Percentiles rank a stretch among this genome's conserved stretches.
These are phyloP conservation scores for Condylura cristata DNA, from an alignment of 2,113 vertebrate genomes.

Conservation along the genomic window DNA sequence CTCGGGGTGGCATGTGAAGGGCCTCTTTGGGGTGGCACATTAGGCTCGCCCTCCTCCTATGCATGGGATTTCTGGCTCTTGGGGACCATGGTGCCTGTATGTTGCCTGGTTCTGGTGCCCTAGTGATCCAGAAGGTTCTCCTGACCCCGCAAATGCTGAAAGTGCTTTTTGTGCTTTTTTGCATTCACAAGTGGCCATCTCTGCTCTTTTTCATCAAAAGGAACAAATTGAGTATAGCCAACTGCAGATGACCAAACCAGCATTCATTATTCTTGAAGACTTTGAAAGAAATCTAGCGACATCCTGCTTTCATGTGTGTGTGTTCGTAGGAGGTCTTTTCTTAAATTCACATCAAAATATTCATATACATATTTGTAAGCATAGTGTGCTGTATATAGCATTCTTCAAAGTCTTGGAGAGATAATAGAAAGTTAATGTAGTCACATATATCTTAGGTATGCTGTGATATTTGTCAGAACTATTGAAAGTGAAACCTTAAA, in stretches of 20 bases:
- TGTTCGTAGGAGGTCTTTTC: constrained; percentile 14
- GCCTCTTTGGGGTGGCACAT: neutral
- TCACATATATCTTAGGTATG: neutral
- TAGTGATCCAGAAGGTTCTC: neutral
- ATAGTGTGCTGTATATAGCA: neutral
- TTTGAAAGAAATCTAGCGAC: neutral
- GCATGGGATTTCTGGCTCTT: constrained; percentile 61
- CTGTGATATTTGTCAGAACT: constrained; percentile 48
- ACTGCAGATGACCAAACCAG: neutral
- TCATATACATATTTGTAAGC: neutral
- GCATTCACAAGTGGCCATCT: constrained; percentile 46
- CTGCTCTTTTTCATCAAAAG: constrained; percentile 38
- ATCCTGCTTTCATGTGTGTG: neutral
- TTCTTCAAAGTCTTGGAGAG: neutral
- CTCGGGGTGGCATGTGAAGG: constrained; percentile 26
- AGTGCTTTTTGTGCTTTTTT: constrained; percentile 10
- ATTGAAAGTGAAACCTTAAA: constrained; percentile 55
- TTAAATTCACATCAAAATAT: neutral
- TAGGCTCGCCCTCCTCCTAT: neutral
- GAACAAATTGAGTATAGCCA: neutral
- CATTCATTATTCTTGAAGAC: neutral
- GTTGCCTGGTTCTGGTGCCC: neutral
- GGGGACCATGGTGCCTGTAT: neutral
- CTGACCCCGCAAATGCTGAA: neutral
- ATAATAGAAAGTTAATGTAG: neutral